Percentiles rank a stretch among this genome's conserved stretches.
Conservation (phyloP, 2,113 vertebrate species). For the Potamarius usumacintae region DNA sequence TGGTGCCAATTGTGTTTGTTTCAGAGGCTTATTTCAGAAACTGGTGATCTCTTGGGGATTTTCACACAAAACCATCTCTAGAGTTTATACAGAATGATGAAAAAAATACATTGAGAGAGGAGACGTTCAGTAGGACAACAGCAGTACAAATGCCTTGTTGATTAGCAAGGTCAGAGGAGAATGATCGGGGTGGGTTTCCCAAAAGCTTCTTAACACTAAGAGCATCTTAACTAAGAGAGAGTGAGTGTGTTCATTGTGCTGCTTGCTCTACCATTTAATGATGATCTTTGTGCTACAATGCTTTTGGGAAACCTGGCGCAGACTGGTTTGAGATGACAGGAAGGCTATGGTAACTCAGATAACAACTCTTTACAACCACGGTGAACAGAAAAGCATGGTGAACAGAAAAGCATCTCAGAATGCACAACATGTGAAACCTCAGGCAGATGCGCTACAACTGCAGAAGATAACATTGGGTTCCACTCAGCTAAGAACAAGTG, state of each 20-base stretch:
- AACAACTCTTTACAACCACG: not conserved
- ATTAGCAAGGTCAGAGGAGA: not conserved
- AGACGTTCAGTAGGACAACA: not conserved
- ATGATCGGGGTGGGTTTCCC: no score
- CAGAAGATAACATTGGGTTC: not conserved
- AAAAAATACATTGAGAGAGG: not conserved
- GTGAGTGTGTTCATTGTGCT: no score
- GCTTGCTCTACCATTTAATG: no score
- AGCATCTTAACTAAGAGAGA: no score
- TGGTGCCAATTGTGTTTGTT: not conserved
- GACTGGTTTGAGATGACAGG: not conserved
- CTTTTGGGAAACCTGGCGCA: no score
- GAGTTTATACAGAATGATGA: not conserved
- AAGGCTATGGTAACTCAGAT: not conserved
- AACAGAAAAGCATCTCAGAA: not conserved
- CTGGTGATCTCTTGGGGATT: not conserved
- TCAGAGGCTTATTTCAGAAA: not conserved
- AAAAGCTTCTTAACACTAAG: no score
- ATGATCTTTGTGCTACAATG: no score
- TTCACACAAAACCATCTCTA: not conserved
- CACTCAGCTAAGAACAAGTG: not conserved
- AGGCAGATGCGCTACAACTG: not conserved
- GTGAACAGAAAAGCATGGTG: not conserved
- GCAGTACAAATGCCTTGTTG: not conserved
- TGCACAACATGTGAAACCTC: not conserved